phyloP scores from a whole-genome alignment of 1,140 invertebrate genomes.

The Chrysomallon squamiferum region DNA sequence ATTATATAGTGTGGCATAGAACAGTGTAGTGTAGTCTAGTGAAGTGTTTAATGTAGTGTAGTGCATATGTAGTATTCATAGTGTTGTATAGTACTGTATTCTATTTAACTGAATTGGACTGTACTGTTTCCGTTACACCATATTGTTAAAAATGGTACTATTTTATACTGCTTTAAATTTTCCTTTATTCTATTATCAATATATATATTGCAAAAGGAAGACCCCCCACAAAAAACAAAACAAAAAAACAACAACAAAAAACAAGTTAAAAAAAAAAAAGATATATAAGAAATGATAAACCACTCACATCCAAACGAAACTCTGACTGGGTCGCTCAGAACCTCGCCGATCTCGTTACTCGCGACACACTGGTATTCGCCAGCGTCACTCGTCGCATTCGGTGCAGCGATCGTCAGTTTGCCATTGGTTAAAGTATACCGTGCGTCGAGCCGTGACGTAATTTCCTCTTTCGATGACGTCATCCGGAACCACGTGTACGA shows the following conservation, averaged over 20 bases:
- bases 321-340: constrained; percentile 86
- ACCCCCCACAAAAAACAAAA: neutral
- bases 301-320: constrained; percentile 81
- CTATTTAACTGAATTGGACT: no score
- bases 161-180: no score
- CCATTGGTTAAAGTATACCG: constrained; percentile 90
- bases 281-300: neutral
- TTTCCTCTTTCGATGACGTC: constrained; percentile 9
- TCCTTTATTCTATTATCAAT: no score
- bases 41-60: no score
- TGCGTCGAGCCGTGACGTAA: constrained; percentile 60
- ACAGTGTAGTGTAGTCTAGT: no score
- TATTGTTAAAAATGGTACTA: no score
- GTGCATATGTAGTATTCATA: no score
- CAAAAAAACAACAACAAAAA: neutral
- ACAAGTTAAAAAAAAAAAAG: neutral
- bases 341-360: constrained; percentile 85
- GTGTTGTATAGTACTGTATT: no score
- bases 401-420: constrained; percentile 85
- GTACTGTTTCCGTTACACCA: no score
- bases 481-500: constrained; percentile 80
- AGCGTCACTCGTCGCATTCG: constrained; percentile 74
- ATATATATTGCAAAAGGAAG: neutral
- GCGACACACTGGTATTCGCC: constrained; percentile 92
- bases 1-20: no score